Conservation (phyloP, 2,888 invertebrate species). For the Drosophila lacicola region DNA sequence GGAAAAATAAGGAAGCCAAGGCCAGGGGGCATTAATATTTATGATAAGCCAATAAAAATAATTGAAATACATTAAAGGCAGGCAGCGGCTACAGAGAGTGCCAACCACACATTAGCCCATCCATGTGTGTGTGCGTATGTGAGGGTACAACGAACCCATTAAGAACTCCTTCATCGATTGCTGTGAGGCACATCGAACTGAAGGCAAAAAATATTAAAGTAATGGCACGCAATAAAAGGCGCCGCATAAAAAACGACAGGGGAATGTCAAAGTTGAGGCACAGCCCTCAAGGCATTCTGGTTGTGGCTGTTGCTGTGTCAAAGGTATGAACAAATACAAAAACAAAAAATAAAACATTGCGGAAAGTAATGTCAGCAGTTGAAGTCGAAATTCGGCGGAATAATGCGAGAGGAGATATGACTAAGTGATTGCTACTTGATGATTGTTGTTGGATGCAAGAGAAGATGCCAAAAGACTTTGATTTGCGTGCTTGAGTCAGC, state of each 20-base stretch:
- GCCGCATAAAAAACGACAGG: conserved; percentile 46
- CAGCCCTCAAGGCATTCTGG: conserved; percentile 30
- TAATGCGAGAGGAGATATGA: conserved; percentile 12
- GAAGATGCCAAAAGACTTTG: conserved; percentile 36
- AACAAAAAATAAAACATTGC: conserved; percentile 34
- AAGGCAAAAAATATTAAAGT: conserved; percentile 59
- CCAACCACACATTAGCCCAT: conserved; percentile 35
- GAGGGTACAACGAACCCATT: conserved; percentile 48
- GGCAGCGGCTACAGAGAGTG: conserved; percentile 38
- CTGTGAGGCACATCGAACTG: conserved; percentile 26
- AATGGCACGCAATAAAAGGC: conserved; percentile 67
- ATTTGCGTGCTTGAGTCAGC: conserved; percentile 34
- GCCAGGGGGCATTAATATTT: conserved; percentile 65
- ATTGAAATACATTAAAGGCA: conserved; percentile 72
- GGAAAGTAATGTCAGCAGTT: conserved; percentile 12
- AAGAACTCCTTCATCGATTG: conserved; percentile 48
- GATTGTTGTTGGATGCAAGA: conserved; percentile 23
- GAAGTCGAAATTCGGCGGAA: conserved; percentile 10
- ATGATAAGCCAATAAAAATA: conserved; percentile 75
- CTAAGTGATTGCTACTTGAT: conserved; percentile 45
- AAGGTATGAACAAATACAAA: conserved; percentile 47
- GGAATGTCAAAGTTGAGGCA: conserved; percentile 63
- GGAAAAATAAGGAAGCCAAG: conserved; percentile 60
- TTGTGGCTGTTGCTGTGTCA: conserved; percentile 41
- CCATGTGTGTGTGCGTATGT: conserved; percentile 26